Evolutionary conservation across 2,888 invertebrate species (phyloP), one percentile per base, ranked within the genome.

Genomic region (Dicyrtoma fusca): DNA sequence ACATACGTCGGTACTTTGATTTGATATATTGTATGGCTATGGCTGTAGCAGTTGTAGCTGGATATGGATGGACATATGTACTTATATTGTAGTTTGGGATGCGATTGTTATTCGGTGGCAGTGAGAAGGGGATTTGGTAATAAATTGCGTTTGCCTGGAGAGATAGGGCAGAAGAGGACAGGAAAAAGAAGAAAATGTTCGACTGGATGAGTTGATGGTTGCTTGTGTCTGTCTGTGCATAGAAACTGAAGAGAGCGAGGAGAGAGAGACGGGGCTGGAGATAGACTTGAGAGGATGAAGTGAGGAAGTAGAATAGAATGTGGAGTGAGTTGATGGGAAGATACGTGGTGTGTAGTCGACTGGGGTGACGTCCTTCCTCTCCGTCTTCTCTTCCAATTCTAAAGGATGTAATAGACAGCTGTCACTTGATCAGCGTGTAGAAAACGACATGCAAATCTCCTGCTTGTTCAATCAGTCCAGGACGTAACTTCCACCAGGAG

Each of bases 371-470:
- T 63, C 13, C 45, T 55, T 68, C 57, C 55, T 34, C 34, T 68
- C 68, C 42, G 55, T 55, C 68, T 55, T 42, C 47, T 57, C n/a
- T 34, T 65, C 23, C 17, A 61, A 59, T 69, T 69, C 57, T 69
- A 57, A 69, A 51, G 72, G 19, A 23, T 74, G 72, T 25, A 74
- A 69, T 55, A 72, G 74, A 74, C 74, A 74, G 74, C 74, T 74
- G 74, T 74, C 74, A 74, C 74, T 72, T 72, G 71, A 69, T 72
- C 72, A 71, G 53, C 49, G 14, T 44, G 45, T 62, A 44, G 69
- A 68, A 72, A 72, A 65, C 65, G 72, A 69, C 71, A 72, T 74
- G 72, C 69, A 74, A 74, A 72, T 74, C 74, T 72, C 21, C 34
- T 34, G 34, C 62, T 55, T 65, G 63, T 64, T 71, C 55, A 71